phyloP scores from a whole-genome alignment of 2,113 vertebrate genomes.

The Chionodraco myersi region DNA sequence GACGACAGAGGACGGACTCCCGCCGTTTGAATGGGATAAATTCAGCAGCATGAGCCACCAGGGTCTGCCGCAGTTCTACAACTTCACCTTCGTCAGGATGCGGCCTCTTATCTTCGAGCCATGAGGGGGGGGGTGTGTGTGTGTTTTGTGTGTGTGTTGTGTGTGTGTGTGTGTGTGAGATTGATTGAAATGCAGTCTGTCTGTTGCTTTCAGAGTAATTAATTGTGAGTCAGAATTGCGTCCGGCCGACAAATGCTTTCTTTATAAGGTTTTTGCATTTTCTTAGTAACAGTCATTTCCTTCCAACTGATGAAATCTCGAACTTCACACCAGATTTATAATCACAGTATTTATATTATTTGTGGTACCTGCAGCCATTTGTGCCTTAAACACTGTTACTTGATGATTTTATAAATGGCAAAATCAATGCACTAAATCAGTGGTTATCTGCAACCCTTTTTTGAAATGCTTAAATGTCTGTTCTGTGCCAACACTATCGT shows the following conservation, averaged over 20 bases:
- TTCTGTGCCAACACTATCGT: constrained; percentile 11
- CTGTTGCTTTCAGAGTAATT: not conserved
- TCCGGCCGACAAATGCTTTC: not conserved
- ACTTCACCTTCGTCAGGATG: constrained; percentile 90
- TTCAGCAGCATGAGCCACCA: constrained; percentile 87
- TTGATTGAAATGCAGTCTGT: not conserved
- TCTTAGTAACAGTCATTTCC: not conserved
- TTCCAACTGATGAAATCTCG: not conserved
- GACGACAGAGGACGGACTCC: constrained; percentile 87
- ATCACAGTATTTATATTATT: not conserved
- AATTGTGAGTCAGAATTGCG: not conserved
- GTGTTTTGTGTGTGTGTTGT: not conserved
- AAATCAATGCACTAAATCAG: constrained; percentile 38
- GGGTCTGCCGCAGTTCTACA: constrained; percentile 87
- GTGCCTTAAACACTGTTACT: constrained; percentile 36
- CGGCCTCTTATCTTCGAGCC: constrained; percentile 84
- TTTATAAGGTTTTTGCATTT: not conserved
- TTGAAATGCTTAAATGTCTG: constrained; percentile 8
- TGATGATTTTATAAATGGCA: constrained; percentile 16
- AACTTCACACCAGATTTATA: constrained; percentile 9
- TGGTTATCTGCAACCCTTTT: not conserved
- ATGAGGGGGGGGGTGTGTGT: constrained; percentile 43
- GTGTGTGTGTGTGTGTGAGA: not conserved
- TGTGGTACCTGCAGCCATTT: constrained; percentile 10
- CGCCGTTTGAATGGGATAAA: constrained; percentile 86